Evolutionary conservation across 2,888 invertebrate species (phyloP).

Genomic region (Thereva nobilitata): DNA sequence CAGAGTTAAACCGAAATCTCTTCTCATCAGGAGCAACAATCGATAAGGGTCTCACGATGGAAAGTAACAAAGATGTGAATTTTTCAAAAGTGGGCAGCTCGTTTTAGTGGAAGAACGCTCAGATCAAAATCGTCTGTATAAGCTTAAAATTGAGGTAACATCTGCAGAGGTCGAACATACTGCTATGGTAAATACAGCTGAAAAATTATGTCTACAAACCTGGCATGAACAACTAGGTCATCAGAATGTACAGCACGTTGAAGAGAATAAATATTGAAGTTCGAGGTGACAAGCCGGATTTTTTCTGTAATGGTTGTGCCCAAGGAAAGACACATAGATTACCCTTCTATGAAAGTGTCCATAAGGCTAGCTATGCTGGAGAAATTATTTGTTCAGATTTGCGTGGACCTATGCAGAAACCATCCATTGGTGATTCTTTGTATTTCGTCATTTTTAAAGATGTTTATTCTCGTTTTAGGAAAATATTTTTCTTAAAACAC

Average conservation of each 20-base stretch:
- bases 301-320: conserved; percentile 44
- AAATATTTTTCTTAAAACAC: conserved; percentile 42
- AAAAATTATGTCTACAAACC: conserved; percentile 22
- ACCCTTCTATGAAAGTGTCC: conserved; percentile 39
- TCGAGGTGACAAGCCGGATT: conserved; percentile 29
- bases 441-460: conserved; percentile 44
- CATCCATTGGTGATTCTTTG: conserved; percentile 41
- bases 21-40: neutral
- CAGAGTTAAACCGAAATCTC: neutral
- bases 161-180: neutral
- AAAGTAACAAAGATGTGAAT: conserved; percentile 18
- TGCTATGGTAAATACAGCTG: conserved; percentile 21
- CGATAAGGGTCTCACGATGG: conserved; percentile 33
- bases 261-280: conserved; percentile 37
- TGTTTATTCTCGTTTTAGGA: conserved; percentile 42
- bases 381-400: conserved; percentile 45
- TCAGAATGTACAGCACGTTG: conserved; percentile 38
- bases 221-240: conserved; percentile 46
- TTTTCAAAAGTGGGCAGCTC: neutral
- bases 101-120: conserved; percentile 13
- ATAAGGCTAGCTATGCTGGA: conserved; percentile 38
- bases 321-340: conserved; percentile 43
- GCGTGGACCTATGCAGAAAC: conserved; percentile 43
- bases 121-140: neutral
- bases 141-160: conserved; percentile 1